Conservation (phyloP, 2,888 invertebrate genomes). For the Rhagium mordax region DNA sequence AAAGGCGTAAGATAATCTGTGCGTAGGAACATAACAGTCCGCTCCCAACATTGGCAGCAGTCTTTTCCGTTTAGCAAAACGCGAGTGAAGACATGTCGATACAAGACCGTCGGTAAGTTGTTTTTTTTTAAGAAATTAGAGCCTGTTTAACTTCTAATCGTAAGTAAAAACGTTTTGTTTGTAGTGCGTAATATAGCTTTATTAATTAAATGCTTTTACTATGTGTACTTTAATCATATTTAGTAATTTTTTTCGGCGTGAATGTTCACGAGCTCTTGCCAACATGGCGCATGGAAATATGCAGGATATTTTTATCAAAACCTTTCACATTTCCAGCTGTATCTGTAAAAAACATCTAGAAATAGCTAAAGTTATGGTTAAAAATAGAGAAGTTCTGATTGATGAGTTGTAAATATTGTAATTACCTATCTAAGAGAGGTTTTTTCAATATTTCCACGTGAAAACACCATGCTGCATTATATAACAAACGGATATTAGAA, state of each 20-base stretch:
- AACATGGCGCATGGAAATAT: constrained; percentile 72
- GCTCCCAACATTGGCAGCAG: constrained; percentile 65
- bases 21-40: constrained; percentile 70
- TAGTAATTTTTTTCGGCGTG: constrained; percentile 61
- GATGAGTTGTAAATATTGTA: not conserved
- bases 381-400: constrained; percentile 19
- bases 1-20: constrained; percentile 26
- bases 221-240: constrained; percentile 55
- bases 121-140: constrained; percentile 61
- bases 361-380: constrained; percentile 6
- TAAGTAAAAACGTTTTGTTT: constrained; percentile 42
- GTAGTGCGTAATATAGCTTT: constrained; percentile 27
- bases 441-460: constrained; percentile 56
- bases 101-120: constrained; percentile 86
- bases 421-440: not conserved
- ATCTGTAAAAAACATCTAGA: constrained; percentile 6
- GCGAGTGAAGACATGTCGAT: constrained; percentile 87
- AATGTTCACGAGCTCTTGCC: constrained; percentile 71
- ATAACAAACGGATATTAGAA: constrained; percentile 46
- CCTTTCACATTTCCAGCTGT: not conserved
- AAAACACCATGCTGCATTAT: constrained; percentile 55
- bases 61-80: constrained; percentile 82
- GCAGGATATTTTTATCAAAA: constrained; percentile 24
- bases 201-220: constrained; percentile 28
- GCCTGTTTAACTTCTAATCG: constrained; percentile 44